Percentiles rank a stretch among this genome's conserved stretches.
Conservation (phyloP, 1,140 invertebrate genomes). For the Caerostris extrusa region DNA sequence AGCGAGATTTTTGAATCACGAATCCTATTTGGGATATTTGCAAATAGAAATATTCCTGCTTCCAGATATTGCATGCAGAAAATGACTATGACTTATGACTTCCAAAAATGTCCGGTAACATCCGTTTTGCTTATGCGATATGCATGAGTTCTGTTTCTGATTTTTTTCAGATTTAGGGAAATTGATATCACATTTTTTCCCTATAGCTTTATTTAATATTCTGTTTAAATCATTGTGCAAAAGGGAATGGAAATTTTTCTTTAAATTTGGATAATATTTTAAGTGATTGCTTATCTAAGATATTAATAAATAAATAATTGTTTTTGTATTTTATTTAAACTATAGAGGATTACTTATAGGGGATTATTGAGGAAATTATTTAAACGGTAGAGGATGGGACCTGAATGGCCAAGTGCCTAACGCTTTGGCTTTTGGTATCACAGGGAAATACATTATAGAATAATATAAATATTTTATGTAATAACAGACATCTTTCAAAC, state of each 20-base stretch:
- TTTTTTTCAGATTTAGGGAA: neutral
- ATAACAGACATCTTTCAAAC: too few species aligned
- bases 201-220: neutral
- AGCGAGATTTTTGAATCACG: neutral
- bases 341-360: too few species aligned
- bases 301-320: too few species aligned
- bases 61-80: neutral
- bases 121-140: neutral
- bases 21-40: neutral
- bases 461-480: too few species aligned
- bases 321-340: too few species aligned
- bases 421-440: too few species aligned
- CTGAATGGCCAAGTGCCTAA: too few species aligned
- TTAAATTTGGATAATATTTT: too few species aligned
- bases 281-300: too few species aligned
- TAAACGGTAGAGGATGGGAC: too few species aligned
- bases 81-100: neutral
- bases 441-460: too few species aligned
- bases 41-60: neutral
- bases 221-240: neutral
- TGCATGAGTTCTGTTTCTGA: neutral
- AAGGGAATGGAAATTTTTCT: neutral
- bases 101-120: neutral
- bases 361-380: too few species aligned
- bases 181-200: neutral